Evolutionary conservation across 1,140 invertebrate genomes (phyloP).

Genomic region (Saccostrea cuccullata): DNA sequence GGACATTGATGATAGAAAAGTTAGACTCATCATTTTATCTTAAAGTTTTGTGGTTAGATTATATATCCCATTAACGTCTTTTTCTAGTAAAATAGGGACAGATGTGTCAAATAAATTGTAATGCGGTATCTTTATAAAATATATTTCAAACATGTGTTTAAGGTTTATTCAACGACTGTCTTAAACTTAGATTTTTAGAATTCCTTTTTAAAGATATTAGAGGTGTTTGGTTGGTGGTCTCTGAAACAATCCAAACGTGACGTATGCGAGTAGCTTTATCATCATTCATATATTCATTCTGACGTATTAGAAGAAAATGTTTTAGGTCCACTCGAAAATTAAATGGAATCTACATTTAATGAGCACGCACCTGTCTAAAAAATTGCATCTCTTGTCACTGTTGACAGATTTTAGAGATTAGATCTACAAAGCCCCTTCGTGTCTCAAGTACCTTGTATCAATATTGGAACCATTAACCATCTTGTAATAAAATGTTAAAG

Average conservation of each 20-base stretch:
- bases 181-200: not conserved
- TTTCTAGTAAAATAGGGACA: too few relatives aligned
- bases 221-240: not conserved
- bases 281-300: not conserved
- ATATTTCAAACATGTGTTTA: too few relatives aligned
- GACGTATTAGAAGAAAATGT: not conserved
- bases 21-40: too few relatives aligned
- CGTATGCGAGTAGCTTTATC: not conserved
- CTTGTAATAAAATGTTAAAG: not conserved
- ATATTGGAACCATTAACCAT: not conserved
- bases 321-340: not conserved
- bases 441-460: not conserved
- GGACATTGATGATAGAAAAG: too few relatives aligned
- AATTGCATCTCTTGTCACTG: not conserved
- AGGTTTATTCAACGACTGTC: not conserved
- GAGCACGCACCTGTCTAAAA: not conserved
- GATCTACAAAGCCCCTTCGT: not conserved
- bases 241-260: not conserved
- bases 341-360: conserved; percentile 4
- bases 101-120: too few relatives aligned
- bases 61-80: too few relatives aligned
- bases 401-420: not conserved
- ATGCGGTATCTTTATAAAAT: too few relatives aligned
- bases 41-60: too few relatives aligned
- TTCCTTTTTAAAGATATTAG: not conserved